Base-by-base conservation (phyloP, 2,888 invertebrate species). In the Disparrhopalites patrizii region DNA sequence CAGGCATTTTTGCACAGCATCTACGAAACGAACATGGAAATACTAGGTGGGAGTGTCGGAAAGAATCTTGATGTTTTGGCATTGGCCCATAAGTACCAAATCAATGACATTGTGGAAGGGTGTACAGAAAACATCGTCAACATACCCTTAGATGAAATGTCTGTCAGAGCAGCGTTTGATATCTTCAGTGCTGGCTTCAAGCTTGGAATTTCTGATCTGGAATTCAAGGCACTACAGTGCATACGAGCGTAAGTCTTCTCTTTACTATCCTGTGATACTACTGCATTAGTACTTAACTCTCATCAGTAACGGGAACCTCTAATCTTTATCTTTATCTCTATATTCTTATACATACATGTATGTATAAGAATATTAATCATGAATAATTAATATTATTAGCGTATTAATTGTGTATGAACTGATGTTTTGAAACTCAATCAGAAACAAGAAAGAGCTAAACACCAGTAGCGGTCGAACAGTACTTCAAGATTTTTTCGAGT, bases 51-150 rank as follows among this genome's bases (percentile, higher is more conserved):
- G 23, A 47, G 25, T 47, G 25, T 25, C 8, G 25, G 25, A 25
- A 47, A 47, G 47, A 47, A 47, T 47, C 25, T 62, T 1, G 40
- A n/a, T 18, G 55, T 62, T n/a, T 31, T 62, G 3, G 25, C 38
- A 1, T 18, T 62, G 28, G 62, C 62, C 40, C 54, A 62, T 23
- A 38, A 40, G 40, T 62, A 62, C 40, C 33, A 62, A 54, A 40
- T 62, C 2, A 30, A 36, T 13, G 62, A 55, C 13, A 7, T 62
- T 5, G 23, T 54, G 4, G 23, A 27, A 5, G 27, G 33, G 5
- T 62, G 52, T 31, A 36, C 36, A 2, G 25, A 36, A 7, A 38
- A 36, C n/a, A 38, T 62, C 13, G 43, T 62, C 1, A 40, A 25
- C 25, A 40, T 40, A 1, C 62, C 55, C 2, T n/a, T 27, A 20